phyloP scores from a whole-genome alignment of 2,888 invertebrate genomes.

The Erebia aethiops region DNA sequence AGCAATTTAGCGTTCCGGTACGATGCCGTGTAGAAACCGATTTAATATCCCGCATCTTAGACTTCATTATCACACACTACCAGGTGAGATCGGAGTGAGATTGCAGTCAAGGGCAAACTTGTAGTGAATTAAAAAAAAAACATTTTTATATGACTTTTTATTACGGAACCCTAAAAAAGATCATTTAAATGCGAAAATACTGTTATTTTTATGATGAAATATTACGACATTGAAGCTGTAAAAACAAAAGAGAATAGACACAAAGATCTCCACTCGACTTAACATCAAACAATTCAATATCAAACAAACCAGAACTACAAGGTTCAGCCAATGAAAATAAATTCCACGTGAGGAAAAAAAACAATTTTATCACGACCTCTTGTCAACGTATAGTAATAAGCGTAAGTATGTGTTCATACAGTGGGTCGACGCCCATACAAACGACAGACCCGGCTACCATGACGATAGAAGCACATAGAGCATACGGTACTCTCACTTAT shows the following conservation, averaged over 20 bases:
- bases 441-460: too few relatives aligned
- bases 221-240: not conserved
- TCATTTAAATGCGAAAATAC: slow-evolving; percentile 10
- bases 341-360: slow-evolving; percentile 44
- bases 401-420: too few relatives aligned
- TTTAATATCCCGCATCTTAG: too few relatives aligned
- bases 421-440: too few relatives aligned
- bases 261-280: slow-evolving; percentile 41
- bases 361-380: slow-evolving; percentile 40
- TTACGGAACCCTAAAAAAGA: not conserved
- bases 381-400: slow-evolving; percentile 31
- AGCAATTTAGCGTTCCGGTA: too few relatives aligned
- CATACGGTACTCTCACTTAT: too few relatives aligned
- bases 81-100: too few relatives aligned
- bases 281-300: slow-evolving; percentile 50
- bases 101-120: too few relatives aligned
- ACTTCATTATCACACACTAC: too few relatives aligned
- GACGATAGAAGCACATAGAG: too few relatives aligned
- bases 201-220: slow-evolving; percentile 20
- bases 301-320: slow-evolving; percentile 45
- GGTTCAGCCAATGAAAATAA: slow-evolving; percentile 48
- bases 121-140: not conserved
- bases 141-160: too few relatives aligned
- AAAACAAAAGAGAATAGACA: slow-evolving; percentile 32
- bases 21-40: too few relatives aligned